Evolutionary conservation across 2,113 vertebrate genomes (phyloP).

Genomic region (Condylura cristata): DNA sequence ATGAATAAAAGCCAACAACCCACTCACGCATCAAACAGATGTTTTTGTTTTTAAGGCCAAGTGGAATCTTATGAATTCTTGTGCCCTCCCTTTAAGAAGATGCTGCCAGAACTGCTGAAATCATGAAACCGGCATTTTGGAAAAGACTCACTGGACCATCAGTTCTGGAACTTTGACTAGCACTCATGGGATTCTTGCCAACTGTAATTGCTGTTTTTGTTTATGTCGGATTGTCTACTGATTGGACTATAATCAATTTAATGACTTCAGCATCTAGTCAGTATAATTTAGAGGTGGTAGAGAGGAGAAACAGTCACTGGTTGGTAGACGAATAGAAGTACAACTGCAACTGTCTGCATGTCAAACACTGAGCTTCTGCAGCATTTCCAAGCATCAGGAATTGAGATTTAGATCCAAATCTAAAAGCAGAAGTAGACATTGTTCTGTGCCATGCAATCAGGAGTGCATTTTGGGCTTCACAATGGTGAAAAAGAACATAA

Average conservation of each 20-base stretch:
- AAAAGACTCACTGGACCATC: constrained; percentile 75
- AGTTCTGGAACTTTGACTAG: constrained; percentile 76
- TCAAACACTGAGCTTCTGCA: constrained; percentile 51
- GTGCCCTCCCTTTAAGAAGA: constrained; percentile 79
- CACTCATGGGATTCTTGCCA: constrained; percentile 80
- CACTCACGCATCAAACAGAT: constrained; percentile 84
- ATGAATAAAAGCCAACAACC: constrained; percentile 81
- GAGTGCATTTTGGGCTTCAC: background rate
- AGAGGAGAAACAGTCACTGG: constrained; percentile 71
- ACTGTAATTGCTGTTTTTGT: constrained; percentile 85
- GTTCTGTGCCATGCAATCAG: background rate
- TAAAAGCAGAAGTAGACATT: background rate
- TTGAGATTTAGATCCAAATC: background rate
- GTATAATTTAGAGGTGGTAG: constrained; percentile 79
- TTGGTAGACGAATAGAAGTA: constrained; percentile 63
- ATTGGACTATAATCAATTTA: constrained; percentile 84
- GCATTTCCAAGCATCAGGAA: constrained; percentile 11
- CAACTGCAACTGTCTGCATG: constrained; percentile 63
- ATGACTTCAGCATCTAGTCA: constrained; percentile 82
- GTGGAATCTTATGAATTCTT: constrained; percentile 82
- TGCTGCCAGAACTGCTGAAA: constrained; percentile 78
- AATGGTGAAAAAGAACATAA: background rate
- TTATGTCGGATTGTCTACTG: constrained; percentile 84
- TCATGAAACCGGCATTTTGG: constrained; percentile 71
- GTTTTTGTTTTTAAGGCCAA: constrained; percentile 85